A percentile compares a stretch with the other conserved stretches of the same genome.
phyloP scores from a whole-genome alignment of 2,113 vertebrate genomes.

The Ictalurus punctatus region DNA sequence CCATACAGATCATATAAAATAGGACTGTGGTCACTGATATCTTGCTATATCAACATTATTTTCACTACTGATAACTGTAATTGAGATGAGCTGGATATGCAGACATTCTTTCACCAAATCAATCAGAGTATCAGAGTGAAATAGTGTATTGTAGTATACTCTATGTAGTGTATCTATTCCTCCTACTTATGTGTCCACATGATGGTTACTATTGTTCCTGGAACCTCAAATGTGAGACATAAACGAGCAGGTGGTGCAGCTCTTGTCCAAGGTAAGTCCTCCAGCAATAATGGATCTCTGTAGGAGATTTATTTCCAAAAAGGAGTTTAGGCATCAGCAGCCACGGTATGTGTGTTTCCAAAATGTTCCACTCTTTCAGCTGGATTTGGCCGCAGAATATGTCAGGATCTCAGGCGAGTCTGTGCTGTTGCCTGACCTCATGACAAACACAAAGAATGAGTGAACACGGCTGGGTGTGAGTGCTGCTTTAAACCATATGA shows the following conservation, averaged over 20 bases:
- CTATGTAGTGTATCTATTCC: neutral
- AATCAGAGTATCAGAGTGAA: slow-evolving; percentile 11
- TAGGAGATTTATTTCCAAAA: slow-evolving; percentile 54
- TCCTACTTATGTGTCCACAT: neutral
- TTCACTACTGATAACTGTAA: neutral
- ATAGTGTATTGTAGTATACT: neutral
- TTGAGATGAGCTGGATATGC: neutral
- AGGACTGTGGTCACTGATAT: neutral
- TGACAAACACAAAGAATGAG: slow-evolving; percentile 62
- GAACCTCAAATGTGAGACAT: slow-evolving; percentile 39
- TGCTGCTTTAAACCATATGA: slow-evolving; percentile 55
- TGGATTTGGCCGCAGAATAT: slow-evolving; percentile 41
- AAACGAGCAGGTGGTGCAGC: slow-evolving; percentile 53
- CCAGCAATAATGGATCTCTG: slow-evolving; percentile 57
- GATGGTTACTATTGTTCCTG: slow-evolving; percentile 36
- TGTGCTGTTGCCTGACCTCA: slow-evolving; percentile 59
- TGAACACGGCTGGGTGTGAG: slow-evolving; percentile 53
- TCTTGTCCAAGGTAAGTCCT: slow-evolving; percentile 46
- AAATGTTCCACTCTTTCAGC: slow-evolving; percentile 27
- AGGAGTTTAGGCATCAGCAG: slow-evolving; percentile 52
- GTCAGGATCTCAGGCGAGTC: slow-evolving; percentile 51
- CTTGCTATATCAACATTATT: neutral
- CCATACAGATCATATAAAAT: neutral
- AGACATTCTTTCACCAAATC: neutral
- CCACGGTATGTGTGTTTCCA: slow-evolving; percentile 55